Evolutionary conservation across 1,140 invertebrate genomes (phyloP).

Genomic region (Trinorchestia longiramus): DNA sequence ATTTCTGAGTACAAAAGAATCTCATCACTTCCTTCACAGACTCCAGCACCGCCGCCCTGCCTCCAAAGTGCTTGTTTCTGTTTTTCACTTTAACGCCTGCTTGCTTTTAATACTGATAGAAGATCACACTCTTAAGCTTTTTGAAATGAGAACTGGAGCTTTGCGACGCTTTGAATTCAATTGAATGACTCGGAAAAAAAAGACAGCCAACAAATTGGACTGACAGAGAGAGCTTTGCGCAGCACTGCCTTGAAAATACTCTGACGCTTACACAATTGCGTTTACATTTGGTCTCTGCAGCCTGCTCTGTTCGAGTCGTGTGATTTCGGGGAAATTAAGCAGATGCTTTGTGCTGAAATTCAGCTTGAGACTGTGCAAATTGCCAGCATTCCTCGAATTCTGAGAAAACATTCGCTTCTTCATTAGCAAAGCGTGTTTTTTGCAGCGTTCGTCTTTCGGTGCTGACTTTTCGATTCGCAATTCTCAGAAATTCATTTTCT

Average conservation of each 20-base stretch:
- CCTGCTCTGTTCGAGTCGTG: background rate
- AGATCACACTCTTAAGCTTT: slow-evolving; percentile 54
- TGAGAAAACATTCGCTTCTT: background rate
- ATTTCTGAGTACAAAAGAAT: slow-evolving; percentile 2
- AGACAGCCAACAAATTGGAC: slow-evolving; percentile 51
- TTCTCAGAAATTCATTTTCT: background rate
- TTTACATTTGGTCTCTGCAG: background rate
- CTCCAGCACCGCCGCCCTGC: background rate
- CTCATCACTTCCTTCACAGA: background rate
- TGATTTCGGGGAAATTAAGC: slow-evolving; percentile 22
- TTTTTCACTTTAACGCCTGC: slow-evolving; percentile 44
- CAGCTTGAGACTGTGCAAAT: background rate
- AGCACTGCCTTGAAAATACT: background rate
- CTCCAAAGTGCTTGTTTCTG: slow-evolving; percentile 11
- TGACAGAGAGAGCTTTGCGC: slow-evolving; percentile 19
- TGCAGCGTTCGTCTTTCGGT: background rate
- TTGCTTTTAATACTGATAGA: slow-evolving; percentile 51
- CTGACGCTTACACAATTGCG: background rate
- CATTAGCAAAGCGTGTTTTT: background rate
- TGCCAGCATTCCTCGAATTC: background rate
- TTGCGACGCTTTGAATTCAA: slow-evolving; percentile 51
- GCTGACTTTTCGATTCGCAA: background rate
- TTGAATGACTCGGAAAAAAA: slow-evolving; percentile 45
- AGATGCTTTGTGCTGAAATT: background rate
- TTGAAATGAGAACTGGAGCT: slow-evolving; percentile 48